Evolutionary conservation across 2,113 vertebrate species (phyloP), one percentile per base, ranked within the genome.

Genomic region (Benitochromis conjunctus): DNA sequence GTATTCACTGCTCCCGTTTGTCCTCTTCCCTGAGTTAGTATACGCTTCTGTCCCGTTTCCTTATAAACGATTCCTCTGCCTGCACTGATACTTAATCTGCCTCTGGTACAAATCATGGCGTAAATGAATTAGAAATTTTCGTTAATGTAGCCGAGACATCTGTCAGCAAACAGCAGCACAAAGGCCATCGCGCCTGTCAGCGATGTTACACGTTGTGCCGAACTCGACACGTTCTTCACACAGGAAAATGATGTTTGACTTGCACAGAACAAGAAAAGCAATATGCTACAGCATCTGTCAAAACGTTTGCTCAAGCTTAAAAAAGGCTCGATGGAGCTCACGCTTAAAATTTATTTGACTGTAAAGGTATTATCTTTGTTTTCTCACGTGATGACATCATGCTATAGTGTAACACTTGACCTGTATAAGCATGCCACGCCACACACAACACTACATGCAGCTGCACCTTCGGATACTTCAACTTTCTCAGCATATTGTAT

Each of bases 221-320:
- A 92, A 83, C 46, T 60, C 62, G 43, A 84, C 46, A 51, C 51
- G 51, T 86, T 85, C 53, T 82, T 74, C 14, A 34, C 57, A 62
- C 46, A 77, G 79, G 46, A 53, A 87, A 86, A 88, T n/a, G 5
- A 79, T 60, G 46, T 81, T 86, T 86, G 26, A 83, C 88, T 88
- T 88, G 87, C 88, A 84, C 77, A 83, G 86, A 90, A 69, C 29
- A 88, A 82, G 80, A 86, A 90, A 85, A 94, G 94, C 92, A 95
- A 95, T 94, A 92, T 92, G 88, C 86, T 81, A 79, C 43, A 26
- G 80, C 82, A 81, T 84, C 19, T 53, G 66, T 86, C 29, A 87
- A 31, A 85, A 57, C 19, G 58, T 53, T 82, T 19, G 6, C 31
- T 66, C n/a, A 80, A 81, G 64, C 46, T 84, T 76, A 10, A 69